Base-by-base conservation (phyloP, 2,113 vertebrate genomes). In the Centropus bengalensis region DNA sequence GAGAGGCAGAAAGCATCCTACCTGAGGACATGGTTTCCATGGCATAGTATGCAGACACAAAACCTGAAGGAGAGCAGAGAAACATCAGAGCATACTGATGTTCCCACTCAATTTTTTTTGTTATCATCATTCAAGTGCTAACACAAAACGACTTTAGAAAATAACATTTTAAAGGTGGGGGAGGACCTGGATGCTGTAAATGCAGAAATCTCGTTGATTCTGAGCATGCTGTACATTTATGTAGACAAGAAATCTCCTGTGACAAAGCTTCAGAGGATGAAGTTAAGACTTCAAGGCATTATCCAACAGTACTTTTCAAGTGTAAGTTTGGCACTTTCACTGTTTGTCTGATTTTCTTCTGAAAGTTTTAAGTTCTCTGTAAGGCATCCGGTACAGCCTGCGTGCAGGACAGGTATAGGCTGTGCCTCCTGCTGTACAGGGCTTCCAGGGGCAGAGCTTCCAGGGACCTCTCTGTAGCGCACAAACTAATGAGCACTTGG, bases 401-500 rank as follows among this genome's bases (percentile, higher is more conserved):
- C 15, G n/a, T 42, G 52, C 0, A 0, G 73, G n/a, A 55, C 30
- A 54, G 56, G 40, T 51, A 40, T 42, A 44, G 47, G 3, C 60
- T 36, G 66, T 1, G 0, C 42, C 19, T 36, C 18, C 20, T 63
- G 59, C 71, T 38, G 3, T 0, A 10, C 70, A 18, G 36, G 66
- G n/a, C 28, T 20, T 12, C 1, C 1, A 63, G 49, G 30, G 26
- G 19, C 76, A 77, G 64, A 69, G 56, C 52, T 68, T 45, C n/a
- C 80, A 59, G 3, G 30, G 42, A 84, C 38, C 23, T 38, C 44
- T 67, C 66, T 23, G 36, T 2, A 26, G 26, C 32, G 27, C 54
- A 49, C 7, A 30, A 71, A 8, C 44, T 73, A 59, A 22, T 0
- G 5, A 67, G 60, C n/a, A 27, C 59, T 73, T 77, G 55, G 79